A percentile compares a stretch with the other conserved stretches of the same genome.
Evolutionary conservation across 2,113 vertebrate species (phyloP).

Genomic region (Chlorodrepanis virens): DNA sequence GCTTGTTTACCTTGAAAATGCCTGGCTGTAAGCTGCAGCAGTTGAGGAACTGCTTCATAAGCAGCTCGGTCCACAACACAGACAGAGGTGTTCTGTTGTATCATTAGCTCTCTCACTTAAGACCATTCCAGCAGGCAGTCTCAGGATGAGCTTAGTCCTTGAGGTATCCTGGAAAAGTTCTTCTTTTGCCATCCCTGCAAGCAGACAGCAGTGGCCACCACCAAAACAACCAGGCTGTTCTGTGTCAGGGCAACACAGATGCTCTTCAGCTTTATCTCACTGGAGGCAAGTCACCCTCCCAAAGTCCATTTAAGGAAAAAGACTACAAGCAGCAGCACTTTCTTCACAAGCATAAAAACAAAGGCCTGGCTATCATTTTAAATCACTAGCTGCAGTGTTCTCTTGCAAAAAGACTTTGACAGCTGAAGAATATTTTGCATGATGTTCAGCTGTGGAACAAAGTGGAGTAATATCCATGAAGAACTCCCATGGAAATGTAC

Average conservation of each 20-base stretch:
- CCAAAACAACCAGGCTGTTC: neutral
- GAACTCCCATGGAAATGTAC: neutral
- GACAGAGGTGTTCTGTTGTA: neutral
- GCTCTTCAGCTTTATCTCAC: neutral
- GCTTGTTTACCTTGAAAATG: neutral
- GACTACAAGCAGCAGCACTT: neutral
- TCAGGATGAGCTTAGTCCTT: neutral
- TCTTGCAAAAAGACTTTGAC: neutral
- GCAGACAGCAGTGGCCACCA: neutral
- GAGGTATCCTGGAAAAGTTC: neutral
- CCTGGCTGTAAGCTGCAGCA: neutral
- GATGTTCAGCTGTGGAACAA: neutral
- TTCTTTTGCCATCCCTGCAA: neutral
- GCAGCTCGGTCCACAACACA: neutral
- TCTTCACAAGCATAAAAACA: neutral
- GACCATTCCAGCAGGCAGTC: neutral
- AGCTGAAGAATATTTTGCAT: neutral
- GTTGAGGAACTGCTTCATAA: neutral
- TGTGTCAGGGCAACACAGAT: fast-evolving
- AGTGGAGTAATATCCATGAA: neutral
- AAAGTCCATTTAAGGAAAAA: neutral
- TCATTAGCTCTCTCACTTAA: neutral
- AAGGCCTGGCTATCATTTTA: neutral
- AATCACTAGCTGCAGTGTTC: neutral
- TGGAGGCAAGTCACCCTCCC: neutral